phyloP scores from a whole-genome alignment of 2,797 vertebrate genomes.

The Trachurus trachurus region DNA sequence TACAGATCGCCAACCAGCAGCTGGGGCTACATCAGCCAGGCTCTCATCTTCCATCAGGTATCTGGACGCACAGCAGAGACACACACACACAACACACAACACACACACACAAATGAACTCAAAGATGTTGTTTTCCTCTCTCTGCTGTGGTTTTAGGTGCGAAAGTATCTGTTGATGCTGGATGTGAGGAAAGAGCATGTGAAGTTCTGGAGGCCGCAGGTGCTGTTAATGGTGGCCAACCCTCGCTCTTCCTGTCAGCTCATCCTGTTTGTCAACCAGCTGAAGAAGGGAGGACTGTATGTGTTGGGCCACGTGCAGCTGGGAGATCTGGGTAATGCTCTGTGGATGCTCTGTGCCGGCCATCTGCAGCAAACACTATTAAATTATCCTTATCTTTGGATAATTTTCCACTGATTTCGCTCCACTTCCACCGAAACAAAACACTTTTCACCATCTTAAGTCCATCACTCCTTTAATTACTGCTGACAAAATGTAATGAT shows the following conservation, averaged over 20 bases:
- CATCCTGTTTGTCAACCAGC: constrained; percentile 95
- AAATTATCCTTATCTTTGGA: constrained; percentile 59
- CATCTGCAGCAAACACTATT: constrained; percentile 42
- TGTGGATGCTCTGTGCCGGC: constrained; percentile 24
- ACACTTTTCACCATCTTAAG: not conserved
- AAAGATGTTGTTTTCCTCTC: not conserved
- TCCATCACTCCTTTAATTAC: not conserved
- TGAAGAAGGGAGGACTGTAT: constrained; percentile 97
- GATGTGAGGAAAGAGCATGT: constrained; percentile 98
- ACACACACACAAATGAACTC: not conserved
- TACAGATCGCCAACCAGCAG: constrained; percentile 92
- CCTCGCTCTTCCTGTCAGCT: constrained; percentile 93
- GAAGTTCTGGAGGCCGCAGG: constrained; percentile 98
- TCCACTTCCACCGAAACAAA: not conserved
- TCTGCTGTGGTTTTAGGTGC: constrained; percentile 85
- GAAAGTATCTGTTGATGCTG: constrained; percentile 96
- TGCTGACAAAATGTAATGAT: not conserved
- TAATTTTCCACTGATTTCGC: constrained; percentile 11
- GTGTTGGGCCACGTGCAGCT: constrained; percentile 96
- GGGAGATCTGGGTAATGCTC: constrained; percentile 92
- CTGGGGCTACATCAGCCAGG: constrained; percentile 97
- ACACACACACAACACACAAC: not conserved
- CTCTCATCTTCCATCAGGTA: constrained; percentile 95
- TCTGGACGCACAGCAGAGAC: not conserved
- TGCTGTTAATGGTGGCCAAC: constrained; percentile 96